These are phyloP conservation scores for Heteromyza rotundicornis DNA, from an alignment of 2,888 invertebrate genomes.

Conservation along the genomic window DNA sequence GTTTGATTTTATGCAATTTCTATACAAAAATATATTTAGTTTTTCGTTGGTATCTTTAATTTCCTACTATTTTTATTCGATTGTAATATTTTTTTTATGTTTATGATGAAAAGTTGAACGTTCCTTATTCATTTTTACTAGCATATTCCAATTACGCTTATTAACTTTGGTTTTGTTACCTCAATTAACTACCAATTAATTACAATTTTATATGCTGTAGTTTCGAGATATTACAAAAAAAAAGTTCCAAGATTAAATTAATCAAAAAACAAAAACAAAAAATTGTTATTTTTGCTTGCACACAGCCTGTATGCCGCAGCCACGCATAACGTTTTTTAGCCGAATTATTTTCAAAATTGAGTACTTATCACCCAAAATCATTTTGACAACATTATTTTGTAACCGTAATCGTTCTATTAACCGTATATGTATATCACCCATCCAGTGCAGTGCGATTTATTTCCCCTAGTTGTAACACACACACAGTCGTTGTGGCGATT, in stretches of 20 bases:
- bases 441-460: background rate
- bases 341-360: slow-evolving; percentile 20
- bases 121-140: background rate
- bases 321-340: slow-evolving; percentile 59
- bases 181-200: background rate
- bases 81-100: slow-evolving; percentile 30
- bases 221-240: slow-evolving; percentile 13
- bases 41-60: slow-evolving; percentile 33
- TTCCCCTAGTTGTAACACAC: background rate
- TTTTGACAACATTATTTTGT: slow-evolving; percentile 32
- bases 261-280: slow-evolving; percentile 30
- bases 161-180: slow-evolving; percentile 12
- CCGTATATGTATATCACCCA: background rate
- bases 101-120: background rate
- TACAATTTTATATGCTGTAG: slow-evolving; percentile 27
- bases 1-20: slow-evolving; percentile 49
- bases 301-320: slow-evolving; percentile 64
- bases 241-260: slow-evolving; percentile 22
- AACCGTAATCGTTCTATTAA: slow-evolving; percentile 10
- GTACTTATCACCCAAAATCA: slow-evolving; percentile 26
- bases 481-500: too few species aligned
- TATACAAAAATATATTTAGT: slow-evolving; percentile 31
- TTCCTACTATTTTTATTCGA: slow-evolving; percentile 14
- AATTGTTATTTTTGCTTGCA: slow-evolving; percentile 63
- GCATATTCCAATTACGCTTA: background rate